Percentiles rank a stretch among this genome's conserved stretches.
phyloP scores from a whole-genome alignment of 2,888 invertebrate species.

The Rhamnusium bicolor region DNA sequence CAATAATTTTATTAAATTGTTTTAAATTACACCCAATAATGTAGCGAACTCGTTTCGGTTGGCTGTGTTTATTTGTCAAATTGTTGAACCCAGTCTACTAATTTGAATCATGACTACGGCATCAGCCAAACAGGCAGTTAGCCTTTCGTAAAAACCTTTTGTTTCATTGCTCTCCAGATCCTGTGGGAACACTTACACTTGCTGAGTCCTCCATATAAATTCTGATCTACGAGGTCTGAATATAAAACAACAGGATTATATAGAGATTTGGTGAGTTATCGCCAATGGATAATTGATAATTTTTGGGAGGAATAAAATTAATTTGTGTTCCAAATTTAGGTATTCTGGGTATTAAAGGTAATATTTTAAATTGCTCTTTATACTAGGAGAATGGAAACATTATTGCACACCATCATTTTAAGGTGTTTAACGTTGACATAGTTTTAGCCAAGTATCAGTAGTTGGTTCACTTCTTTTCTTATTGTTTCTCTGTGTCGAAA shows the following conservation, averaged over 20 bases:
- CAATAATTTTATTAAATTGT: neutral
- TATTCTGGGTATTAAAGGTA: too few relatives aligned
- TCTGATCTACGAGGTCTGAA: neutral
- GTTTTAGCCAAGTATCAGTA: too few relatives aligned
- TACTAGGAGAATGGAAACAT: too few relatives aligned
- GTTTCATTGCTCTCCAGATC: slow-evolving; percentile 16
- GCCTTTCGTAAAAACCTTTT: slow-evolving; percentile 7
- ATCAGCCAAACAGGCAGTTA: neutral
- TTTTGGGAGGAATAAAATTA: too few relatives aligned
- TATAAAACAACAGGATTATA: slow-evolving; percentile 7
- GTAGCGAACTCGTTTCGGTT: neutral
- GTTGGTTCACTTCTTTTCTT: too few relatives aligned
- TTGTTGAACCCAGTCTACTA: neutral
- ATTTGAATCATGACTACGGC: slow-evolving; percentile 16
- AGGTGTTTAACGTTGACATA: too few relatives aligned
- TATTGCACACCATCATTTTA: too few relatives aligned
- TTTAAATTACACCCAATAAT: neutral
- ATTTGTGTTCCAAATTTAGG: too few relatives aligned
- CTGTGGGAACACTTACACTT: slow-evolving; percentile 5
- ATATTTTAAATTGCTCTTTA: too few relatives aligned
- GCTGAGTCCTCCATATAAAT: slow-evolving; percentile 10
- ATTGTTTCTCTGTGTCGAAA: too few relatives aligned
- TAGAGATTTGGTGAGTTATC: neutral
- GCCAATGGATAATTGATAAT: neutral
- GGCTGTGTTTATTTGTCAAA: slow-evolving; percentile 14